A percentile compares a stretch with the other conserved stretches of the same genome.
Conservation (phyloP, 1,140 invertebrate species). For the Cyclina sinensis region DNA sequence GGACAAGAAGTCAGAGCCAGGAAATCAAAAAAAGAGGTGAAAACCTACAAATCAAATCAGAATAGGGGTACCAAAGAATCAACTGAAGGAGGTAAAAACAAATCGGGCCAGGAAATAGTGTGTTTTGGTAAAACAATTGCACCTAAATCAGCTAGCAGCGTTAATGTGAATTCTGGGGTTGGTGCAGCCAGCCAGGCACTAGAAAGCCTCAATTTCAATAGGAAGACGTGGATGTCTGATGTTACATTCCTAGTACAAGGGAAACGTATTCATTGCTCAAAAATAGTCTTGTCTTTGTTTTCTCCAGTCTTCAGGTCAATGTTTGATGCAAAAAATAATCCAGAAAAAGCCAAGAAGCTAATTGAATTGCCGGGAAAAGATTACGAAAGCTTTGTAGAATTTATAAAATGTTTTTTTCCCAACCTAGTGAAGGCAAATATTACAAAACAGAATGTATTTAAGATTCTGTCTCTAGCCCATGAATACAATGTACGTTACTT, state of each 20-base stretch:
- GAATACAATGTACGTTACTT: background rate
- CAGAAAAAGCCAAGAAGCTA: background rate
- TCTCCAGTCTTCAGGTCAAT: background rate
- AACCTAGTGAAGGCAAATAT: background rate
- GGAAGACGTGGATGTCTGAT: background rate
- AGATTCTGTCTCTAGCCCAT: background rate
- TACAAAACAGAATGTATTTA: constrained; percentile 20
- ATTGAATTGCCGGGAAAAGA: background rate
- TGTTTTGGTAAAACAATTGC: background rate
- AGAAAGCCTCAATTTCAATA: background rate
- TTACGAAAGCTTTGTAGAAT: constrained; percentile 2
- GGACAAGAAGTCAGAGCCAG: background rate
- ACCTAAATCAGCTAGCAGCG: background rate
- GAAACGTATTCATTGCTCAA: constrained; percentile 10
- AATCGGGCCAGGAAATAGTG: background rate
- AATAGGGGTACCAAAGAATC: background rate
- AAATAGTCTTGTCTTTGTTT: background rate
- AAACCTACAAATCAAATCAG: background rate
- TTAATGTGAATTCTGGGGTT: no score
- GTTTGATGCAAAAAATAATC: background rate
- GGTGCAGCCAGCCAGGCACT: background rate
- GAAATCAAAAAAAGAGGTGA: background rate
- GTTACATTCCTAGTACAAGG: background rate
- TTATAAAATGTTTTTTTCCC: background rate
- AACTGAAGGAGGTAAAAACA: background rate